Conservation (phyloP, 1,140 invertebrate species). For the Papilio glaucus region DNA sequence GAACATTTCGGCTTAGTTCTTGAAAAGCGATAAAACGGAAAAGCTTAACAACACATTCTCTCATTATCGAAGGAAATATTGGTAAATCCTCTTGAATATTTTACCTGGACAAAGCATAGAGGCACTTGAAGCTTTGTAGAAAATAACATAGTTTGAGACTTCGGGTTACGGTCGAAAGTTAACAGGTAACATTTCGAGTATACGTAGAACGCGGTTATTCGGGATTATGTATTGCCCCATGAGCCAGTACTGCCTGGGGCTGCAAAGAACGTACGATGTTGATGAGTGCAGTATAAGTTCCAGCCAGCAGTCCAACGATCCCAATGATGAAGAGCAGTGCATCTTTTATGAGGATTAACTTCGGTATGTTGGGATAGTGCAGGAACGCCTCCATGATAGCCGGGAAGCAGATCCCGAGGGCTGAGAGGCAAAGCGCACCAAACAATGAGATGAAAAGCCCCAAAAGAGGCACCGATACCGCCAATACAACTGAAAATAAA, state of each 20-base stretch:
- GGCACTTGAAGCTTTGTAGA: conserved; percentile 27
- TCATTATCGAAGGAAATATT: neutral
- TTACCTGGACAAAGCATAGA: conserved; percentile 11
- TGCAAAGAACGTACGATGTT: conserved; percentile 84
- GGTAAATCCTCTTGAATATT: neutral
- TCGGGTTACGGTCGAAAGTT: neutral
- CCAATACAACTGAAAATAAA: conserved; percentile 87
- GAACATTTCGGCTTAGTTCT: too few relatives aligned
- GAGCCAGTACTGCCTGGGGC: conserved; percentile 30
- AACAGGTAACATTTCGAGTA: too few relatives aligned
- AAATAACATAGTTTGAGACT: neutral
- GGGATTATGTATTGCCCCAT: neutral
- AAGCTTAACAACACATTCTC: neutral
- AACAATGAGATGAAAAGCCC: conserved; percentile 95
- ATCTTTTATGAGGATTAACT: conserved; percentile 84
- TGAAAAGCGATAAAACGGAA: neutral
- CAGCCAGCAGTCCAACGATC: conserved; percentile 86
- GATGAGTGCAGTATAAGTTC: conserved; percentile 87
- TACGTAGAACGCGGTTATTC: neutral
- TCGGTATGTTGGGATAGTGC: conserved; percentile 69
- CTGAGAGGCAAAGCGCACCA: conserved; percentile 94
- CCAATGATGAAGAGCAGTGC: conserved; percentile 86
- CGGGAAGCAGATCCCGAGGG: conserved; percentile 94
- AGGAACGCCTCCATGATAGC: conserved; percentile 89
- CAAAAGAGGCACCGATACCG: conserved; percentile 90